Percentiles rank a stretch among this genome's conserved stretches.
phyloP scores from a whole-genome alignment of 2,113 vertebrate species.

The Caranx ignobilis region DNA sequence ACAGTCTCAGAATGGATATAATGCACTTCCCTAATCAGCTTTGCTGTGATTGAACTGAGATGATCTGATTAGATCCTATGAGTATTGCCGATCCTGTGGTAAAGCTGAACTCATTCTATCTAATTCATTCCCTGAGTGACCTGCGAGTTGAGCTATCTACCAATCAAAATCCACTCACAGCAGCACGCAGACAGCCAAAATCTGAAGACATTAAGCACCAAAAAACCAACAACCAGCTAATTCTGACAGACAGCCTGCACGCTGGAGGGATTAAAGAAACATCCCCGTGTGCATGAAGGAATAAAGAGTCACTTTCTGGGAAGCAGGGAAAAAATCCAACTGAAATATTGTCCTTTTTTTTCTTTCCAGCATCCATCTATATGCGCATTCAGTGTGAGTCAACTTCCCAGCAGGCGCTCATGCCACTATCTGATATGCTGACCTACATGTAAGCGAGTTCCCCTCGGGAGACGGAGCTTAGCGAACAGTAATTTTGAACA shows the following conservation, averaged over 20 bases:
- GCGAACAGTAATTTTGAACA: slow-evolving; percentile 31
- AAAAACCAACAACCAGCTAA: slow-evolving; percentile 40
- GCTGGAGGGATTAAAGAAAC: slow-evolving; percentile 32
- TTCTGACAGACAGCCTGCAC: slow-evolving; percentile 39
- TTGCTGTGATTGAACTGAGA: slow-evolving; percentile 43
- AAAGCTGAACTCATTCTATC: slow-evolving; percentile 40
- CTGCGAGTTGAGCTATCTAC: slow-evolving; percentile 32
- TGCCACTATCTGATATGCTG: slow-evolving; percentile 65
- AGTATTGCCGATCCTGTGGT: background rate
- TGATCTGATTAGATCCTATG: slow-evolving; percentile 51
- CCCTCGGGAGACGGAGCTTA: slow-evolving; percentile 56
- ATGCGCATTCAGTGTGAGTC: slow-evolving; percentile 36
- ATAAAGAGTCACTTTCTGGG: slow-evolving; percentile 1
- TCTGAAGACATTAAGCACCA: slow-evolving; percentile 21
- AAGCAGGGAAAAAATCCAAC: background rate
- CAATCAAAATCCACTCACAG: slow-evolving; percentile 22
- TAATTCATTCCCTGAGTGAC: slow-evolving; percentile 32
- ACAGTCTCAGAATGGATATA: slow-evolving; percentile 34
- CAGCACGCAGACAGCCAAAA: slow-evolving; percentile 9
- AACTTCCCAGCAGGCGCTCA: slow-evolving; percentile 51
- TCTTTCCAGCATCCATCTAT: slow-evolving; percentile 22
- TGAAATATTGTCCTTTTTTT: background rate
- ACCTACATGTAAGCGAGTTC: slow-evolving; percentile 74
- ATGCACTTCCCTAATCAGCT: slow-evolving; percentile 49
- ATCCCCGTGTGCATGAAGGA: background rate